These are phyloP conservation scores for Gymnoscopelus microlampas DNA, from an alignment of 2,797 vertebrate species.

Conservation along the genomic window DNA sequence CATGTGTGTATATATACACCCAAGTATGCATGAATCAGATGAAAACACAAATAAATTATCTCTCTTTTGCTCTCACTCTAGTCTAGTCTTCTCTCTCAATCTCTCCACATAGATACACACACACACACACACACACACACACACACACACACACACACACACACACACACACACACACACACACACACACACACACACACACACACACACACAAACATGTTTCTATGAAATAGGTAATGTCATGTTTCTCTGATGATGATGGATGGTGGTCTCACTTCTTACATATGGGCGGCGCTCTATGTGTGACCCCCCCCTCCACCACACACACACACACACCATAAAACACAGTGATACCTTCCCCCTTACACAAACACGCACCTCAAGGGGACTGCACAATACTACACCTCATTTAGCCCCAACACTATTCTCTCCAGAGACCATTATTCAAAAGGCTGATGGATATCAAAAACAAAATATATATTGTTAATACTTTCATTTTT, in stretches of 20 bases:
- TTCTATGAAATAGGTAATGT: constrained; percentile 64
- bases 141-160: constrained; percentile 31
- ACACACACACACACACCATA: no score
- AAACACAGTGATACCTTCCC: no score
- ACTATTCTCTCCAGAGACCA: constrained; percentile 58
- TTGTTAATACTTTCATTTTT: constrained; percentile 89
- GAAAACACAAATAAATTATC: neutral
- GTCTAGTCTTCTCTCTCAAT: no score
- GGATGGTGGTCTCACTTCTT: constrained; percentile 50
- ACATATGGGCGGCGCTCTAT: constrained; percentile 26
- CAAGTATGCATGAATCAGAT: no score
- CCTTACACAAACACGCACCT: no score
- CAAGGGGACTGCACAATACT: constrained; percentile 50
- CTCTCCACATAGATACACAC: constrained; percentile 11
- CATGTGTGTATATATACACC: constrained; percentile 62
- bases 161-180: constrained; percentile 33
- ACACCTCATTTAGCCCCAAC: constrained; percentile 84
- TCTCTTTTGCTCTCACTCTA: neutral
- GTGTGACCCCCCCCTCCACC: constrained; percentile 15
- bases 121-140: constrained; percentile 37
- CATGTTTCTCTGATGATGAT: constrained; percentile 66
- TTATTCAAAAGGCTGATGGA: constrained; percentile 42
- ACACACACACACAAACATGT: constrained; percentile 16
- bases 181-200: constrained; percentile 8
- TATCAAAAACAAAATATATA: constrained; percentile 52